A percentile compares a stretch with the other conserved stretches of the same genome.
phyloP scores from a whole-genome alignment of 2,888 invertebrate genomes.

The Scaptomyza polygonia region DNA sequence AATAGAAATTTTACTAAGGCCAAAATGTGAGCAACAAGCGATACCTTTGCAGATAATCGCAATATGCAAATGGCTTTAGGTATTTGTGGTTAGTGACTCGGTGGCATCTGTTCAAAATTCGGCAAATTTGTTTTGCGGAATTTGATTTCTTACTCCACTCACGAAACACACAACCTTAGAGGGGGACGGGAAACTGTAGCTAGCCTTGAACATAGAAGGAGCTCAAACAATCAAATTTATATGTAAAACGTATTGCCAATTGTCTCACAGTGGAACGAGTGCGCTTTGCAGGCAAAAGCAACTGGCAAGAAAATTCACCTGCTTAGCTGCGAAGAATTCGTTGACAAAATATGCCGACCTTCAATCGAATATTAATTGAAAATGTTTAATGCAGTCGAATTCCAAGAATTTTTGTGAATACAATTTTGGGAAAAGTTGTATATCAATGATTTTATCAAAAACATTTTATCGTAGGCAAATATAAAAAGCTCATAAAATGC shows the following conservation, averaged over 20 bases:
- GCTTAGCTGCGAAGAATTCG: neutral
- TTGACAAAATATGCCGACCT: neutral
- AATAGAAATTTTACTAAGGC: neutral
- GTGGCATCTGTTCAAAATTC: slow-evolving; percentile 56
- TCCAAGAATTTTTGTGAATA: neutral
- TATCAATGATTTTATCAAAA: too few species aligned
- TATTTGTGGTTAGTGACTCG: slow-evolving; percentile 37
- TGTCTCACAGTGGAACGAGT: neutral
- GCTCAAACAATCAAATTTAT: slow-evolving; percentile 5
- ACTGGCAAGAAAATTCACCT: neutral
- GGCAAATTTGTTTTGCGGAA: slow-evolving; percentile 46
- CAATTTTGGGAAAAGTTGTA: neutral
- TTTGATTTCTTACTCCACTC: slow-evolving; percentile 47
- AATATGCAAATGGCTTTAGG: slow-evolving; percentile 55
- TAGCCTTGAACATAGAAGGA: too few species aligned
- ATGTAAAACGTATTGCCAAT: neutral
- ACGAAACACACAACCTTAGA: slow-evolving; percentile 3
- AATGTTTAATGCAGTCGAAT: too few species aligned
- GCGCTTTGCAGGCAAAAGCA: neutral
- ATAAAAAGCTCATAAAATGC: too few species aligned
- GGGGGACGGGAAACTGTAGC: neutral
- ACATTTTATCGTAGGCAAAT: too few species aligned
- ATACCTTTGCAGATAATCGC: slow-evolving; percentile 14
- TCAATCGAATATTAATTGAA: neutral
- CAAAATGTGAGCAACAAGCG: slow-evolving; percentile 47